Evolutionary conservation across 1,140 invertebrate species (phyloP).

Genomic region (Drosophila fuyamai): DNA sequence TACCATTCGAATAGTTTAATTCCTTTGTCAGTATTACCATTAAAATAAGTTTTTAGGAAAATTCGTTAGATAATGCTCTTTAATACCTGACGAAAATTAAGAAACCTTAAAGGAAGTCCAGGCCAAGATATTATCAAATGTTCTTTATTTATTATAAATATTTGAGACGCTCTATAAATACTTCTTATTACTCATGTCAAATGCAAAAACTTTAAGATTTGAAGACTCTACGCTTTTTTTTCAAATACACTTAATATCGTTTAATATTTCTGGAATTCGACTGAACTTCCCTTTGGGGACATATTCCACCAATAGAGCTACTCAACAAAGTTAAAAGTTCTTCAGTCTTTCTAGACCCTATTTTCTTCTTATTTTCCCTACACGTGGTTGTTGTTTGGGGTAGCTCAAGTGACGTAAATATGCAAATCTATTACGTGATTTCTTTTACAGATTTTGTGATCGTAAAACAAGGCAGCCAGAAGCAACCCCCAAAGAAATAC

Average conservation of each 20-base stretch:
- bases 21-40: too few relatives aligned
- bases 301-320: slow-evolving; percentile 6
- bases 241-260: too few relatives aligned
- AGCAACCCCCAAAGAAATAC: background rate
- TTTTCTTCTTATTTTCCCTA: background rate
- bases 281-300: background rate
- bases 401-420: slow-evolving; percentile 55
- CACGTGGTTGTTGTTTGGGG: slow-evolving; percentile 9
- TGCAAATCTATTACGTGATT: slow-evolving; percentile 73
- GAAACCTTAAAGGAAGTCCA: too few relatives aligned
- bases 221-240: background rate
- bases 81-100: too few relatives aligned
- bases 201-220: too few relatives aligned
- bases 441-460: slow-evolving; percentile 41
- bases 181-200: too few relatives aligned
- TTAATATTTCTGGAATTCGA: background rate
- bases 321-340: slow-evolving; percentile 6
- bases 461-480: slow-evolving; percentile 15
- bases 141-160: too few relatives aligned
- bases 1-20: too few relatives aligned
- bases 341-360: slow-evolving; percentile 7
- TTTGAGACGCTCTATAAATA: too few relatives aligned
- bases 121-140: too few relatives aligned
- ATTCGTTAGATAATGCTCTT: too few relatives aligned
- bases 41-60: too few relatives aligned